Conservation (phyloP, 2,888 invertebrate genomes). For the Heteromurus nitidus region DNA sequence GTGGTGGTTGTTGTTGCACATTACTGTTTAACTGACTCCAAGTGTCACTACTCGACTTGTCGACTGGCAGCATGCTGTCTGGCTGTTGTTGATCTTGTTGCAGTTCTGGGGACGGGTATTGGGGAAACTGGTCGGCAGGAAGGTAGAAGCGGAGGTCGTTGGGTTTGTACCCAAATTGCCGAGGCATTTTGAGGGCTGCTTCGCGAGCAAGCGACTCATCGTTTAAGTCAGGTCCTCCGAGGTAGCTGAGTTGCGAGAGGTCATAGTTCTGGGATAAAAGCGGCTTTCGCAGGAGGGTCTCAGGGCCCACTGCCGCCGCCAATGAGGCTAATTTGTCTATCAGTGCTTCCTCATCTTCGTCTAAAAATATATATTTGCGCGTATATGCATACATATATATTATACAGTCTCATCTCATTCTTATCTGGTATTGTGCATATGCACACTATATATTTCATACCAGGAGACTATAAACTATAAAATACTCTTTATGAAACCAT, state of each 20-base stretch:
- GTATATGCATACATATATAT: too few species aligned
- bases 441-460: too few species aligned
- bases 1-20: background rate
- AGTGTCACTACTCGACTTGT: background rate
- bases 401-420: too few species aligned
- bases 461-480: too few species aligned
- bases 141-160: constrained; percentile 70
- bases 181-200: constrained; percentile 59
- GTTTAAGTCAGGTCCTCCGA: constrained; percentile 32
- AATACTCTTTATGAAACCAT: too few species aligned
- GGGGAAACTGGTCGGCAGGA: constrained; percentile 61
- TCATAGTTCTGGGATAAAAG: constrained; percentile 54
- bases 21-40: constrained; percentile 20
- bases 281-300: constrained; percentile 27
- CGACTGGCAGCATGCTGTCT: background rate
- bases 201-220: constrained; percentile 45
- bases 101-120: background rate
- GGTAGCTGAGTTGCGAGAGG: constrained; percentile 53
- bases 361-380: too few species aligned
- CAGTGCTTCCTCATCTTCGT: constrained; percentile 71
- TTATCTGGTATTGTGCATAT: too few species aligned
- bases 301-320: constrained; percentile 59
- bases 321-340: constrained; percentile 69
- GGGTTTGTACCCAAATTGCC: constrained; percentile 71
- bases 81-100: constrained; percentile 4